phyloP scores from a whole-genome alignment of 2,797 vertebrate genomes.

The Leptatherina wallacei region DNA sequence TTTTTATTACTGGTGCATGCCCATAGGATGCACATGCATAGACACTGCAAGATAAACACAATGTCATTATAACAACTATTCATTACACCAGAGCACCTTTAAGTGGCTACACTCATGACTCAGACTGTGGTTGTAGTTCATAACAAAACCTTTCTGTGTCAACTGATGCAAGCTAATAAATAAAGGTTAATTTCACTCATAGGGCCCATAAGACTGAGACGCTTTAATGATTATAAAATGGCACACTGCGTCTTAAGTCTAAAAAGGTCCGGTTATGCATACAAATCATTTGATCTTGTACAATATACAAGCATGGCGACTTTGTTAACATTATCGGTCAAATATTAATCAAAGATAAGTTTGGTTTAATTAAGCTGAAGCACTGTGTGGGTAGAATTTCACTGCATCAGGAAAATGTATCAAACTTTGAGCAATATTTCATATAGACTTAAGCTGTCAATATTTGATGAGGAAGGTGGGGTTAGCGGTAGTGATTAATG shows the following conservation, averaged over 20 bases:
- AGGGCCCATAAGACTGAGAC: conserved; percentile 23
- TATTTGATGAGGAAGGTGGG: conserved; percentile 16
- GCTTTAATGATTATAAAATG: conserved; percentile 43
- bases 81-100: conserved; percentile 7
- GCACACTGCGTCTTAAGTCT: conserved; percentile 19
- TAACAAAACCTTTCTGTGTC: conserved; percentile 2
- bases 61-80: conserved; percentile 4
- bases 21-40: background rate
- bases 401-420: conserved; percentile 10
- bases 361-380: conserved; percentile 32
- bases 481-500: background rate
- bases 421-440: conserved; percentile 16
- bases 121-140: background rate
- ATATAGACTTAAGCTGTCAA: background rate
- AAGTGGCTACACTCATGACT: background rate
- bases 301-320: conserved; percentile 4
- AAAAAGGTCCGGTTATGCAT: conserved; percentile 30
- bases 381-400: conserved; percentile 3
- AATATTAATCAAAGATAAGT: conserved; percentile 39
- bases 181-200: conserved; percentile 30
- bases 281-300: conserved; percentile 28
- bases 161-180: conserved; percentile 33
- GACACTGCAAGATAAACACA: background rate
- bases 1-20: background rate
- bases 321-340: conserved; percentile 21